These are phyloP conservation scores for Harpalus rufipes DNA, from an alignment of 2,888 invertebrate species.

Conservation along the genomic window DNA sequence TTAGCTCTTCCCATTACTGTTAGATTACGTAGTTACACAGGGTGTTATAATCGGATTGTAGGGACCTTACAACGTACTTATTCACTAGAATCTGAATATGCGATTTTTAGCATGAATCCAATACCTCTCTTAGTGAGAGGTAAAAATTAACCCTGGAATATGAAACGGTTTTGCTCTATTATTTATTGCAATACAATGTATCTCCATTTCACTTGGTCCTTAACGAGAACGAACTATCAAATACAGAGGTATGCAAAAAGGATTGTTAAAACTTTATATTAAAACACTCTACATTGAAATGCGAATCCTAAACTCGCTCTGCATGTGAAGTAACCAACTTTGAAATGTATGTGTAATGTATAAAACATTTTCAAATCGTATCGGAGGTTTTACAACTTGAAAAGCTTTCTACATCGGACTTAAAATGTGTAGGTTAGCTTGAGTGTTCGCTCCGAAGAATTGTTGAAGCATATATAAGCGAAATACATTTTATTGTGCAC, in stretches of 20 bases:
- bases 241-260: background rate
- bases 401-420: constrained; percentile 58
- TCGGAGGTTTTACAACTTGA: constrained; percentile 56
- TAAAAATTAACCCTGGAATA: too few relatives aligned
- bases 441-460: constrained; percentile 4
- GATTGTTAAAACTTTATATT: constrained; percentile 35
- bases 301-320: constrained; percentile 21
- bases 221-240: background rate
- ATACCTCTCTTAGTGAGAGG: too few relatives aligned
- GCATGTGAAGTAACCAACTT: constrained; percentile 26
- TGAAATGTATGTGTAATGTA: constrained; percentile 56
- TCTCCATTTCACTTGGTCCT: background rate
- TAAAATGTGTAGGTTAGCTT: constrained; percentile 43
- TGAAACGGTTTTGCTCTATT: too few relatives aligned
- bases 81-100: too few relatives aligned
- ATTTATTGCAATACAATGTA: background rate
- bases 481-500: constrained; percentile 48
- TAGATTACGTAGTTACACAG: too few relatives aligned
- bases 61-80: too few relatives aligned
- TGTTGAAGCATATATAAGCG: constrained; percentile 44
- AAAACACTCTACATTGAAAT: constrained; percentile 44
- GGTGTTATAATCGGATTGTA: too few relatives aligned
- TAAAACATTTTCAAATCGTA: constrained; percentile 62
- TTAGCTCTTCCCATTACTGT: too few relatives aligned
- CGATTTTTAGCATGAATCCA: too few relatives aligned